Base-by-base conservation (phyloP, 2,888 invertebrate genomes). In the Pantelozetes paolii region DNA sequence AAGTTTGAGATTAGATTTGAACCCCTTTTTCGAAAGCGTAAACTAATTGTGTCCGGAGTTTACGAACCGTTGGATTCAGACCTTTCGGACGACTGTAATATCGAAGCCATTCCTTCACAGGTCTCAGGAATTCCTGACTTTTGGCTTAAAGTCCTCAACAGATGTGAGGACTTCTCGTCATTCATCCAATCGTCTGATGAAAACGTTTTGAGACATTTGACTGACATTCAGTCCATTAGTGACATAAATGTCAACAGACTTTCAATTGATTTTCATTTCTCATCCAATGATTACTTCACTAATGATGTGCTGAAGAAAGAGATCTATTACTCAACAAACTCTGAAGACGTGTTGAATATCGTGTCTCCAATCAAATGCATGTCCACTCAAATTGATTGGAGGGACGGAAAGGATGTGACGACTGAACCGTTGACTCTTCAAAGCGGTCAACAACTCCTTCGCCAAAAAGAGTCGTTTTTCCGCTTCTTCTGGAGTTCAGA, bases 81-180 rank as follows among this genome's bases (percentile, higher is more conserved):
- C 2, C 23, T 54, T 18, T 8, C 3, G 1, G 54, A 54, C 9
- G 23, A 13, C 28, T 9, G 11, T 54, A 9, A 11, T 23, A 3
- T 26, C 9, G 28, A 26, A 13, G 54, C 23, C 3, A 26, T 26
- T 23, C 23, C 23, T 15, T 23, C 28, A 23, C 8, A 26, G 6
- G 20, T 26, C 28, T 15, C 8, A 54, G 54, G 54, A 26, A 54
- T 54, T 54, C 54, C 54, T 2, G 23, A 54, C 9, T 54, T 54
- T 54, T 54, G 54, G 54, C 54, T 54, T 3, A 54, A 54, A 54
- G 54, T 54, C 9, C 54, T 54, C 23, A 2, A 54, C 9, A 54
- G 9, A 9, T 15, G 54, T 54, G 54, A 54, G 6, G 3, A 26
- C 2, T 26, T 54, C 13, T 20, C 54, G 8, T 6, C 9, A 20